phyloP scores from a whole-genome alignment of 1,140 invertebrate species.

The Cheumatopsyche charites region DNA sequence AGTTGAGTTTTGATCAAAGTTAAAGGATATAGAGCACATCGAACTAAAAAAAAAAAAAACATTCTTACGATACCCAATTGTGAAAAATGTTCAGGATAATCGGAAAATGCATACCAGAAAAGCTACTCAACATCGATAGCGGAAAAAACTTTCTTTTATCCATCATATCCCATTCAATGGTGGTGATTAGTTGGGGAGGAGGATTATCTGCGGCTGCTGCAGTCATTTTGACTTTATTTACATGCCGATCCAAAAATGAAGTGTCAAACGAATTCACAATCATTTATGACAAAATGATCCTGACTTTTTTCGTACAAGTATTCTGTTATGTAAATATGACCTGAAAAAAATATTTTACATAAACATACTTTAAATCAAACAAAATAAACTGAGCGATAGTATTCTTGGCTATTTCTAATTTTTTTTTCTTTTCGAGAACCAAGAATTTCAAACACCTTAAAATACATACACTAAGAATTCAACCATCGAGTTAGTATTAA shows the following conservation, averaged over 20 bases:
- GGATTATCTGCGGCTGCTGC: constrained; percentile 62
- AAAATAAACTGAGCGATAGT: no score
- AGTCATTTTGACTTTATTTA: constrained; percentile 51
- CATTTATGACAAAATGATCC: neutral
- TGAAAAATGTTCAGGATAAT: neutral
- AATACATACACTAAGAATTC: no score
- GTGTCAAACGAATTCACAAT: neutral
- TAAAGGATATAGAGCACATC: constrained; percentile 91
- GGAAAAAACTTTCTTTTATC: constrained; percentile 94
- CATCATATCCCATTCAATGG: constrained; percentile 99
- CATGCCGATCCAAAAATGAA: neutral
- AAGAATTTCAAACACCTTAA: no score
- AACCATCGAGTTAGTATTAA: no score
- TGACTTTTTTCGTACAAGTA: no score
- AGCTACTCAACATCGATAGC: constrained; percentile 80
- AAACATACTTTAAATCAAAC: no score
- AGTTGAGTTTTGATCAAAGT: constrained; percentile 97
- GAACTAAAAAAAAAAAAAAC: constrained; percentile 71
- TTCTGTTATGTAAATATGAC: no score
- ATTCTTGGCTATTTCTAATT: no score
- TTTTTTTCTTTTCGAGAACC: no score
- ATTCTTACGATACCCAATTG: neutral
- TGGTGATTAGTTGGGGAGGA: constrained; percentile 72
- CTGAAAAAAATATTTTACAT: no score
- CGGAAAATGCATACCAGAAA: constrained; percentile 53